A percentile compares a stretch with the other conserved stretches of the same genome.
phyloP scores from a whole-genome alignment of 2,888 invertebrate species.

The Tipula unca region DNA sequence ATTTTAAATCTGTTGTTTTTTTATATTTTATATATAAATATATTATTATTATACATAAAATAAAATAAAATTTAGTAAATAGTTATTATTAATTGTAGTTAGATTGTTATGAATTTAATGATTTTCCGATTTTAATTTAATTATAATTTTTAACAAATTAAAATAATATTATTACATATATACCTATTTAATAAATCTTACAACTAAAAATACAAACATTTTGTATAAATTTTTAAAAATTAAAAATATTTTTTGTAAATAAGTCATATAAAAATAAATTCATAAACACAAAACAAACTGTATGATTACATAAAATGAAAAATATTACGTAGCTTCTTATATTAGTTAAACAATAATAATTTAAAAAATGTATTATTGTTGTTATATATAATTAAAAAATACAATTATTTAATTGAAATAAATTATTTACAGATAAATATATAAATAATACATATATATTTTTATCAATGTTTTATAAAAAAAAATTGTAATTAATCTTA shows the following conservation, averaged over 20 bases:
- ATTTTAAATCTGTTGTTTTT: background rate
- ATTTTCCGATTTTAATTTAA: background rate
- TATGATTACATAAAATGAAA: background rate
- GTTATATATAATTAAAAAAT: background rate
- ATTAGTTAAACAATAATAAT: background rate
- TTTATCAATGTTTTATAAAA: constrained; percentile 14
- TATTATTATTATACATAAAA: background rate
- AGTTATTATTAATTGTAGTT: background rate
- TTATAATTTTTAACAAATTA: background rate
- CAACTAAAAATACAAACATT: background rate
- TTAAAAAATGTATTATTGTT: background rate
- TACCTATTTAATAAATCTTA: background rate
- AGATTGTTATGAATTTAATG: background rate
- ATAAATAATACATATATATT: background rate
- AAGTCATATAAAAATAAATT: background rate
- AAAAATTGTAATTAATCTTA: background rate
- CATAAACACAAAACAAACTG: background rate
- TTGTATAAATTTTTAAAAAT: background rate
- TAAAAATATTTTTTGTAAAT: background rate
- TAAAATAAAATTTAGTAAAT: background rate
- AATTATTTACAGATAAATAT: background rate
- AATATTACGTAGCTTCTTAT: background rate
- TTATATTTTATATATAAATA: background rate
- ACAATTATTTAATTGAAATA: background rate
- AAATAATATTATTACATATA: background rate